These are phyloP conservation scores for Trachymyrmex septentrionalis DNA, from an alignment of 1,140 invertebrate species.

Conservation along the genomic window DNA sequence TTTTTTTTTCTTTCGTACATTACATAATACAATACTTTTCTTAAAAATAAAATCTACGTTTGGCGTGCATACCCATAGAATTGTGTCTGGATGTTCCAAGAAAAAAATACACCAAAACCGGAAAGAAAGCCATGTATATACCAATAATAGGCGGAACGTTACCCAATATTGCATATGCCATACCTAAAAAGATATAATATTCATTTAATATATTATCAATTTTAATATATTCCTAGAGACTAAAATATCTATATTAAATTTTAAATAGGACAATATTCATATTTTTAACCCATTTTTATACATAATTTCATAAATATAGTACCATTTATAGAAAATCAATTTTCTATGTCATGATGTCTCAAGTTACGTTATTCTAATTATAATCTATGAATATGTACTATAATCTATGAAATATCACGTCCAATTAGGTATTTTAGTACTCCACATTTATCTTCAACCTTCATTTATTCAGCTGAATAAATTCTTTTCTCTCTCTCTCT, in stretches of 20 bases:
- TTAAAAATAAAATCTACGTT: background rate
- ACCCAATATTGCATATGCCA: slow-evolving; percentile 96
- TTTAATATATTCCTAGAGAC: background rate
- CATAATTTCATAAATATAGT: background rate
- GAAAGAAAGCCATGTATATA: slow-evolving; percentile 98
- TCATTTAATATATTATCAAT: background rate
- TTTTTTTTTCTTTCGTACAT: background rate
- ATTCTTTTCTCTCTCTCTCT: background rate
- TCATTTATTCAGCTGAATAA: background rate
- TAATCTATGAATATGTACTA: background rate
- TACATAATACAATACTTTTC: background rate
- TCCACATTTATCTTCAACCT: background rate
- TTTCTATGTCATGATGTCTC: background rate
- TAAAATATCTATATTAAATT: background rate
- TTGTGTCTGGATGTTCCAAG: slow-evolving; percentile 97
- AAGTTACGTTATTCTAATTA: background rate
- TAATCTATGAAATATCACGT: background rate
- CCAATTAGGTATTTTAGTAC: background rate
- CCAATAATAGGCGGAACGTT: slow-evolving; percentile 95
- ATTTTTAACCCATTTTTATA: background rate
- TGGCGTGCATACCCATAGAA: slow-evolving; percentile 91
- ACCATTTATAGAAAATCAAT: background rate
- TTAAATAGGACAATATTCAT: background rate
- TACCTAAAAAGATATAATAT: slow-evolving; percentile 88
- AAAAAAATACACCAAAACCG: slow-evolving; percentile 95